Conservation (phyloP, 2,888 invertebrate genomes). For the Lissonota sp. region DNA sequence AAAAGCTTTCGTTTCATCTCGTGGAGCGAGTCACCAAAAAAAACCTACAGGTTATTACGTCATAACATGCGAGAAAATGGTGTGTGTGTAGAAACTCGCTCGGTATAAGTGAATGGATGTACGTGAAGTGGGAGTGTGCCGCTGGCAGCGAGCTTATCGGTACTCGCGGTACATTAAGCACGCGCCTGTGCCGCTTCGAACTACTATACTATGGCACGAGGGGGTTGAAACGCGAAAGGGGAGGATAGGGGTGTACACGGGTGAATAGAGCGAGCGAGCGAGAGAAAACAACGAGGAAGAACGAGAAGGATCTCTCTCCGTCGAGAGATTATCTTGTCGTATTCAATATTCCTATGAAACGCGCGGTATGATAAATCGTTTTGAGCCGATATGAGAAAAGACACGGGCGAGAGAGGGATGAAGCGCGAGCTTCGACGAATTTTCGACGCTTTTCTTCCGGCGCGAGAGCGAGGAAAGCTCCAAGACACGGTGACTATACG, state of each 20-base stretch:
- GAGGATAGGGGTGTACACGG: conserved; percentile 24
- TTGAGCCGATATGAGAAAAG: conserved; percentile 76
- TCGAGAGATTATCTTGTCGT: conserved; percentile 84
- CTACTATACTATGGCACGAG: conserved; percentile 57
- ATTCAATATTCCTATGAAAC: conserved; percentile 84
- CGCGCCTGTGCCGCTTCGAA: conserved; percentile 75
- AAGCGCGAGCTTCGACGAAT: conserved; percentile 55
- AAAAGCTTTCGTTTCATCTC: conserved; percentile 29
- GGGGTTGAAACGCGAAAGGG: conserved; percentile 28
- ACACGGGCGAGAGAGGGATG: conserved; percentile 45
- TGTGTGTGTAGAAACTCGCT: not conserved
- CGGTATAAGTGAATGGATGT: not conserved
- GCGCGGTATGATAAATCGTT: conserved; percentile 83
- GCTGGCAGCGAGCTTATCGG: conserved; percentile 79
- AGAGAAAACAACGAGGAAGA: conserved; percentile 42
- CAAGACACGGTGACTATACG: conserved; percentile 16
- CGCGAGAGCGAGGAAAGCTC: not conserved
- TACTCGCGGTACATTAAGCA: conserved; percentile 84
- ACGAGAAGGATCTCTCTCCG: conserved; percentile 58
- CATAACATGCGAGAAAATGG: conserved; percentile 44
- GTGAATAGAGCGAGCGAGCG: conserved; percentile 45
- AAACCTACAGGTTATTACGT: conserved; percentile 56
- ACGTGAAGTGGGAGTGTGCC: conserved; percentile 33
- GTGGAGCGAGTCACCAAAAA: conserved; percentile 10
- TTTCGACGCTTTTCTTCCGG: conserved; percentile 39